Percentiles rank a stretch among this genome's conserved stretches.
Conservation (phyloP, 2,113 vertebrate species). For the Raphicerus campestris region DNA sequence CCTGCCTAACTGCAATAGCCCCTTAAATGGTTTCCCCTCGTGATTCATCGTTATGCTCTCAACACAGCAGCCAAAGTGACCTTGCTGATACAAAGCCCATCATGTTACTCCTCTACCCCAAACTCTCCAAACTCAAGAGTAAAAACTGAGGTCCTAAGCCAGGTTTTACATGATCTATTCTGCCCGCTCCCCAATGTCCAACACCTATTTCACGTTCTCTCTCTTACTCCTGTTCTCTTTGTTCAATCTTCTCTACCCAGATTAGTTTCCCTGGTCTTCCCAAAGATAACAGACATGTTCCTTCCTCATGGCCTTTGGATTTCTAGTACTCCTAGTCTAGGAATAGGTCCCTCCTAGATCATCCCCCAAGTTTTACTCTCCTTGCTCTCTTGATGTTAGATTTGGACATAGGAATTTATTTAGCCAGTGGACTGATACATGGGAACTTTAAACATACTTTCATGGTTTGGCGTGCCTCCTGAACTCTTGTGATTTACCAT, state of each 20-base stretch:
- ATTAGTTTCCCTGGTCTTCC: neutral
- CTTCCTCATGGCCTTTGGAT: neutral
- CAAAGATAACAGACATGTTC: neutral
- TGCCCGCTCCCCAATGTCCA: accelerated
- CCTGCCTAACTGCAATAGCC: neutral
- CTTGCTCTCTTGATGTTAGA: neutral
- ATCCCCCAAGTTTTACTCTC: neutral
- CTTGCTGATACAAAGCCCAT: neutral
- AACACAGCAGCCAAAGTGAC: neutral
- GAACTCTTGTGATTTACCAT: neutral
- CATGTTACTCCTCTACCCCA: neutral
- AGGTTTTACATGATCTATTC: neutral
- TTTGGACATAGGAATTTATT: neutral
- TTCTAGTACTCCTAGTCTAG: neutral
- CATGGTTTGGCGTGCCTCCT: neutral
- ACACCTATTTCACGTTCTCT: neutral
- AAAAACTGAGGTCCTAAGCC: neutral
- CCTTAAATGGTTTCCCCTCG: neutral
- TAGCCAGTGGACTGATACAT: neutral
- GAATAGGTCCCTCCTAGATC: neutral
- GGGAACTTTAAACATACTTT: neutral
- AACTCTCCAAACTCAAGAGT: neutral
- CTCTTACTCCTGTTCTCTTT: neutral
- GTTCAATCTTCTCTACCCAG: neutral
- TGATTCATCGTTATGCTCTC: neutral